phyloP scores from a whole-genome alignment of 2,797 vertebrate species.

The Betta splendens region DNA sequence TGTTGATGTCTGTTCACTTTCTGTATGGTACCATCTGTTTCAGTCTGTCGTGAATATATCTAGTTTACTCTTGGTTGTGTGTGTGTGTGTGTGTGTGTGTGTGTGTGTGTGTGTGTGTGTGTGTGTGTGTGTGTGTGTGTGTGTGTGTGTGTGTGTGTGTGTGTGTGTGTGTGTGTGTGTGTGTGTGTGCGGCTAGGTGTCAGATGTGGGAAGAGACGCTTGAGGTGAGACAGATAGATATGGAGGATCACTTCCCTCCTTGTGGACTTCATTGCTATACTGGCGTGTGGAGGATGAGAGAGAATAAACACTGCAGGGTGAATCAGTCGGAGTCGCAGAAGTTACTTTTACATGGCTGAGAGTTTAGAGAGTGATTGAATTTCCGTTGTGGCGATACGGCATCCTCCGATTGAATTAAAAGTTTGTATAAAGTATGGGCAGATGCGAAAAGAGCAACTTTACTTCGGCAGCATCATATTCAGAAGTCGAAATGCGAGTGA shows the following conservation, averaged over 20 bases:
- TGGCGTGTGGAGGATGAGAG: slow-evolving; percentile 46
- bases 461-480: slow-evolving; percentile 21
- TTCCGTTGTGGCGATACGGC: slow-evolving; percentile 5
- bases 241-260: slow-evolving; percentile 49
- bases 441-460: neutral
- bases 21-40: slow-evolving; percentile 59
- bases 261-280: slow-evolving; percentile 46
- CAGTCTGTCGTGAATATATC: slow-evolving; percentile 51
- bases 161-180: slow-evolving; percentile 15
- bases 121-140: slow-evolving; percentile 30
- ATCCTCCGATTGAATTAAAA: slow-evolving; percentile 22
- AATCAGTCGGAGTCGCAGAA: slow-evolving; percentile 48
- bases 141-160: slow-evolving; percentile 32
- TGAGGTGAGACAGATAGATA: slow-evolving; percentile 61
- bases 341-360: slow-evolving; percentile 39
- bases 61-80: slow-evolving; percentile 43
- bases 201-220: slow-evolving; percentile 64
- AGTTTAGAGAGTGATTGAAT: slow-evolving; percentile 33
- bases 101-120: slow-evolving; percentile 14
- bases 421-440: slow-evolving; percentile 4
- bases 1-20: slow-evolving; percentile 43
- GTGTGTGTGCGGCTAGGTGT: slow-evolving; percentile 54
- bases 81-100: slow-evolving; percentile 32
- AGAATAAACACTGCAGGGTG: slow-evolving; percentile 50
- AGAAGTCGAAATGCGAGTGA: slow-evolving; percentile 14